Base-by-base conservation (phyloP, 2,113 vertebrate species). In the Rhinopithecus roxellana region DNA sequence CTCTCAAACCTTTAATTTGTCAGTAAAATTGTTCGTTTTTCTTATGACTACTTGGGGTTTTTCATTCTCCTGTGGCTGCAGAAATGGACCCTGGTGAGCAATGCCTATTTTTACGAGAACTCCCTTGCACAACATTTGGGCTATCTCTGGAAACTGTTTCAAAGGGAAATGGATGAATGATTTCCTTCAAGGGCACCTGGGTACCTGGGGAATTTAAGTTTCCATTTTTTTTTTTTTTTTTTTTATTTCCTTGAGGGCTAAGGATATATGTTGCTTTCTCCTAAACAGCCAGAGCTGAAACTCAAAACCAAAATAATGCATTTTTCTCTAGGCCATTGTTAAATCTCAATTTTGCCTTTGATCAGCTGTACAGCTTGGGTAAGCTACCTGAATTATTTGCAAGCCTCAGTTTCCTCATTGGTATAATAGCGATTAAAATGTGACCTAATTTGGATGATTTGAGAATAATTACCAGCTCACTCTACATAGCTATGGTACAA, bases 1-100 rank as follows among this genome's bases (percentile, higher is more conserved):
- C 67, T 97, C 85, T 85, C 75, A 97, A 98, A 35, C 80, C 95
- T 84, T 96, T 97, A 96, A 97, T 98, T 98, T 98, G 93, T 97
- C 93, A 86, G 80, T 94, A 92, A 86, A 94, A 96, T 93, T 78
- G 89, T 91, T 97, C 95, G 3, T 48, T 85, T 96, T 97, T 77
- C 52, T 96, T 96, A 69, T 83, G 57, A 86, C 95, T 77, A 80
- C 93, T 61, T 7, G 30, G 67, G 69, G 55, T 30, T 97, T 97
- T 97, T 96, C 83, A 85, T 95, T 80, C 93, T 96, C 72, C 92
- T 85, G 86, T 35, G 85, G 95, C 77, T 83, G 83, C 25, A 1
- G 91, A 90, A 98, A 85, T 86, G 93, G 92, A 87, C 55, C 52
- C 95, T 14, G 3, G 81, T 95, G 79, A 97, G 93, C n/a, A 85